A percentile compares a stretch with the other conserved stretches of the same genome.
Evolutionary conservation across 2,797 vertebrate species (phyloP).

Genomic region (Clamator glandarius): DNA sequence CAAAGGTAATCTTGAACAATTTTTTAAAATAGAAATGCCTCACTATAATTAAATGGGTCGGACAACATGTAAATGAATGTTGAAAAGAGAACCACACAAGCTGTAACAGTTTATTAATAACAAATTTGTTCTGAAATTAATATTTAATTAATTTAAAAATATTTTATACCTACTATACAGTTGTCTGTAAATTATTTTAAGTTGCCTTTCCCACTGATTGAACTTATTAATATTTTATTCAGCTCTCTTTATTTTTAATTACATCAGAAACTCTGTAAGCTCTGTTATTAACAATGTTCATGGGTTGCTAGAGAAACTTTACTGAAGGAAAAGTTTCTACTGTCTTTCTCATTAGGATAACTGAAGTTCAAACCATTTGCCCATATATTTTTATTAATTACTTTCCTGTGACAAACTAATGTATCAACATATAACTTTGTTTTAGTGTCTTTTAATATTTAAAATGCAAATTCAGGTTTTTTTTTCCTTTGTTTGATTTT

Average conservation of each 20-base stretch:
- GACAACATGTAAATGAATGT: constrained; percentile 48
- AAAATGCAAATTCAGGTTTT: neutral
- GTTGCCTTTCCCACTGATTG: constrained; percentile 12
- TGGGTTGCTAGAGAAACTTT: constrained; percentile 11
- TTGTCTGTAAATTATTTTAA: constrained; percentile 44
- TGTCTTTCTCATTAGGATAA: constrained; percentile 15
- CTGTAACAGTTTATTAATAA: constrained; percentile 45
- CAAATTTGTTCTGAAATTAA: constrained; percentile 63
- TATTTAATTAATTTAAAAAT: constrained; percentile 62
- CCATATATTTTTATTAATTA: neutral
- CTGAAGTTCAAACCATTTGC: neutral
- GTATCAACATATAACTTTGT: neutral
- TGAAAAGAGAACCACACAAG: constrained; percentile 22
- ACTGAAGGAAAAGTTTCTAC: constrained; percentile 34
- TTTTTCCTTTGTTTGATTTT: neutral
- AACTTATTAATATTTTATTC: constrained; percentile 36
- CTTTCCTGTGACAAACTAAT: constrained; percentile 1
- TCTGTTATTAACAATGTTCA: constrained; percentile 1
- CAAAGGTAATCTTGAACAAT: constrained; percentile 24
- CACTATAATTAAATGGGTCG: constrained; percentile 63
- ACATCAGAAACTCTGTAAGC: neutral
- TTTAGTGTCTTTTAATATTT: neutral
- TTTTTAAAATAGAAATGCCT: constrained; percentile 60
- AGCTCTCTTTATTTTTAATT: neutral
- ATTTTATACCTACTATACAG: constrained; percentile 33